phyloP scores from a whole-genome alignment of 2,888 invertebrate species.

The Caenorhabditis becei region DNA sequence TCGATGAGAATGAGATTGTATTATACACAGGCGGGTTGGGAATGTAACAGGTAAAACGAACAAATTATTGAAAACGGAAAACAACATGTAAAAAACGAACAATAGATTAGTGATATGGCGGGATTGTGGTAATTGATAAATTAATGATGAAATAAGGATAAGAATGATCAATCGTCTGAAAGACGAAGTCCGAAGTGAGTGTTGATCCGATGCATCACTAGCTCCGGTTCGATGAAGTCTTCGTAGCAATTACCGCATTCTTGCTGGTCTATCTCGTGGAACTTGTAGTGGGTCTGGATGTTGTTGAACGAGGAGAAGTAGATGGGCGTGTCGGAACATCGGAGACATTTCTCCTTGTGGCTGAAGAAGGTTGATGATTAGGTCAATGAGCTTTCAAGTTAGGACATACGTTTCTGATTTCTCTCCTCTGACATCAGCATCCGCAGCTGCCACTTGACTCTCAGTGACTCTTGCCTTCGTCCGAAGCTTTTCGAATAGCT shows the following conservation, averaged over 20 bases:
- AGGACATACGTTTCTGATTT: slow-evolving; percentile 7
- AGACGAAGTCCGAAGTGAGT: slow-evolving; percentile 1
- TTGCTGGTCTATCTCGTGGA: background rate
- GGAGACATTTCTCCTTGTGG: slow-evolving; percentile 1
- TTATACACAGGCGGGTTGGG: no score
- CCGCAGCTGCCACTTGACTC: background rate
- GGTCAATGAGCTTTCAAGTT: background rate
- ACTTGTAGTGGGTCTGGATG: slow-evolving; percentile 3
- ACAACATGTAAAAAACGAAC: background rate
- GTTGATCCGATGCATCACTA: slow-evolving; percentile 9
- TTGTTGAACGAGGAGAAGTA: slow-evolving; percentile 11
- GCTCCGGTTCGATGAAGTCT: background rate
- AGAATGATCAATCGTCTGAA: slow-evolving; percentile 1
- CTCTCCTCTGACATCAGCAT: slow-evolving; percentile 14
- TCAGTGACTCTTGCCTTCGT: background rate
- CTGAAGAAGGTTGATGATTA: slow-evolving; percentile 20
- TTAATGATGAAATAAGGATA: slow-evolving; percentile 3
- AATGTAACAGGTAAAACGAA: no score
- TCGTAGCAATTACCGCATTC: slow-evolving; percentile 12
- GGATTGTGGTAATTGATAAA: no score
- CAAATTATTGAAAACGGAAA: background rate
- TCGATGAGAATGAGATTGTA: no score
- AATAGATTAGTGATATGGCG: background rate
- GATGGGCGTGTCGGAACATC: background rate
- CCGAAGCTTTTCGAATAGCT: background rate